phyloP scores from a whole-genome alignment of 2,797 vertebrate genomes.

The Rousettus madagascariensis region DNA sequence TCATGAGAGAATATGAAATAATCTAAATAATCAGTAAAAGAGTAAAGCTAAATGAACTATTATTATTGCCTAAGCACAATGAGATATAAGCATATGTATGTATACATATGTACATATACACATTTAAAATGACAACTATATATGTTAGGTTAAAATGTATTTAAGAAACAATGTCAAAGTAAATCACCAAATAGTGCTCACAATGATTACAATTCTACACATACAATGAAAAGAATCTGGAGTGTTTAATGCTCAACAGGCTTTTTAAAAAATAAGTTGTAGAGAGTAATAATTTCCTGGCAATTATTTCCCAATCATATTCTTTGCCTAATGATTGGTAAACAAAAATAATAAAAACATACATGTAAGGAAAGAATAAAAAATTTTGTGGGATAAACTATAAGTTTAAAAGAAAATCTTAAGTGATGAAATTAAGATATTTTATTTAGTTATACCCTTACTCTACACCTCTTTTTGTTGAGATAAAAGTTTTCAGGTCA shows the following conservation, averaged over 20 bases:
- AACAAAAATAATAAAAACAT: neutral
- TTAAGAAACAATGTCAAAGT: conserved; percentile 9
- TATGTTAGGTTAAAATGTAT: neutral
- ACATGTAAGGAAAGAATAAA: neutral
- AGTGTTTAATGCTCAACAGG: conserved; percentile 16
- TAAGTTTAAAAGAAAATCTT: conserved; percentile 17
- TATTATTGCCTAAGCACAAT: neutral
- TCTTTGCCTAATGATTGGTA: neutral
- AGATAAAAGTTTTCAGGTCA: conserved; percentile 28
- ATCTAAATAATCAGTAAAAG: neutral
- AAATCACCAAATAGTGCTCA: conserved; percentile 23
- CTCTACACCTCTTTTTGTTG: neutral
- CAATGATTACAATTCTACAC: neutral
- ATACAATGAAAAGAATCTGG: neutral
- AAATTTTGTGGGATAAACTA: neutral
- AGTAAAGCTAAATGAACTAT: neutral
- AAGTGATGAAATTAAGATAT: neutral
- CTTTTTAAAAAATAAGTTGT: neutral
- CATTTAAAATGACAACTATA: conserved; percentile 12
- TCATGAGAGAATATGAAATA: neutral
- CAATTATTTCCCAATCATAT: conserved; percentile 15
- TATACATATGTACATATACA: neutral
- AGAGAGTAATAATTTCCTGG: neutral
- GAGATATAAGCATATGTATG: neutral
- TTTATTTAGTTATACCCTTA: conserved; percentile 7